Conservation (phyloP, 2,888 invertebrate species). For the Troides helena region DNA sequence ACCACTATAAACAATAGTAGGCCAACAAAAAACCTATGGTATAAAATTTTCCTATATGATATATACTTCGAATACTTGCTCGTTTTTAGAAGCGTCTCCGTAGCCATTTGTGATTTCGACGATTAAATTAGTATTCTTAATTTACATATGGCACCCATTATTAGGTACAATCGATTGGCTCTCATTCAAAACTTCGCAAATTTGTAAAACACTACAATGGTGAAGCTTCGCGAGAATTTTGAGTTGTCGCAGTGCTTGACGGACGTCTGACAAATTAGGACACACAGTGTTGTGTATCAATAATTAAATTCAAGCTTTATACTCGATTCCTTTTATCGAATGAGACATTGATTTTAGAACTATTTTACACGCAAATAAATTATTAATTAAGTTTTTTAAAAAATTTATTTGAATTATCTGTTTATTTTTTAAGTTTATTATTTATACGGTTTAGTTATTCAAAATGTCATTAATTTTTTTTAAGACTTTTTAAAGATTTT, state of each 20-base stretch:
- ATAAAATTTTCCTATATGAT: conserved; percentile 74
- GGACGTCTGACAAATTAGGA: conserved; percentile 34
- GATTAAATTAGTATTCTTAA: conserved; percentile 63
- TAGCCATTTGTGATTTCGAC: conserved; percentile 73
- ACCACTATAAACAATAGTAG: conserved; percentile 80
- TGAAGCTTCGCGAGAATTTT: conserved; percentile 45
- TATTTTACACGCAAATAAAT: too few species aligned
- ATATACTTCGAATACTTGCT: conserved; percentile 72
- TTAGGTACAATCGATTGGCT: conserved; percentile 58
- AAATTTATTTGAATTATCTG: too few species aligned
- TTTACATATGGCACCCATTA: conserved; percentile 74
- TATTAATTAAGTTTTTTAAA: too few species aligned
- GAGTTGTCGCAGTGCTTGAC: conserved; percentile 36
- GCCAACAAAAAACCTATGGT: conserved; percentile 82
- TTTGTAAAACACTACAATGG: conserved; percentile 58
- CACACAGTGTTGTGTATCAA: conserved; percentile 24
- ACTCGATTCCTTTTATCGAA: conserved; percentile 1
- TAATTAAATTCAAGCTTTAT: conserved; percentile 3
- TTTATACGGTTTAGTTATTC: too few species aligned
- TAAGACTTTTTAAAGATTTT: too few species aligned
- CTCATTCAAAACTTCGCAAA: conserved; percentile 69
- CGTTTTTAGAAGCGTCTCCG: conserved; percentile 70
- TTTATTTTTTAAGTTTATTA: too few species aligned
- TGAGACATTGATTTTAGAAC: neutral
- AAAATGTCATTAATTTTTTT: too few species aligned